Conservation (phyloP, 2,113 vertebrate species). For the Nothoprocta perdicaria region DNA sequence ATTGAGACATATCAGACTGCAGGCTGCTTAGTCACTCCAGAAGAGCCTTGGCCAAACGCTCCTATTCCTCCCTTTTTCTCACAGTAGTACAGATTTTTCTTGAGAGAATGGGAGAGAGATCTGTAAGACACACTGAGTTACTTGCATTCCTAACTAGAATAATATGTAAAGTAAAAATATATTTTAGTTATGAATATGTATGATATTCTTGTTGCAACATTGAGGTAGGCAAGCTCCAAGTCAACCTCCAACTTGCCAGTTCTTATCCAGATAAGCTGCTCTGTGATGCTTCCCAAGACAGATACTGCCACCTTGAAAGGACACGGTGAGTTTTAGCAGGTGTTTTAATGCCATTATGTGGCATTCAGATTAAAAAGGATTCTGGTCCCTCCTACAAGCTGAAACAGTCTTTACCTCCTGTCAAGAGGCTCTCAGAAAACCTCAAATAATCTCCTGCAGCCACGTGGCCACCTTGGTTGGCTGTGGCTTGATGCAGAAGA, state of each 20-base stretch:
- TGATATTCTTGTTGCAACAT: not conserved
- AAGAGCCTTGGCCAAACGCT: slow-evolving; percentile 24
- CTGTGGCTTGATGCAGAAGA: slow-evolving; percentile 4
- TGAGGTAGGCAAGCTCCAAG: not conserved
- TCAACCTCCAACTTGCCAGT: not conserved
- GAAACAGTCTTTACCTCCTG: slow-evolving; percentile 45
- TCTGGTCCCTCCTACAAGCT: slow-evolving; percentile 42
- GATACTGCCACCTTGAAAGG: not conserved
- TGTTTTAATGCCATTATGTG: slow-evolving; percentile 28
- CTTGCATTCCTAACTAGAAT: not conserved
- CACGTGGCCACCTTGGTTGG: slow-evolving; percentile 58
- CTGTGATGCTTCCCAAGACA: not conserved
- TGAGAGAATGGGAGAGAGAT: not conserved
- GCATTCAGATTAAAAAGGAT: slow-evolving; percentile 38
- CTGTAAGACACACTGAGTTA: not conserved
- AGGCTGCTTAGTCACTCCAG: slow-evolving; percentile 52
- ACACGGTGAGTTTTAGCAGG: slow-evolving; percentile 22
- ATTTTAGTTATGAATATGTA: not conserved
- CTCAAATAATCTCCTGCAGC: slow-evolving; percentile 54
- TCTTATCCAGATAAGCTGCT: slow-evolving; percentile 14
- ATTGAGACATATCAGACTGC: slow-evolving; percentile 54
- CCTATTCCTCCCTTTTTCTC: slow-evolving; percentile 4
- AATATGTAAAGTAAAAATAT: not conserved
- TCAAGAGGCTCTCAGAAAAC: slow-evolving; percentile 55
- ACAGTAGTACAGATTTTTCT: not conserved